phyloP scores from a whole-genome alignment of 37 sponge, comb jelly and placozoan species.

The Bolinopsis microptera region DNA sequence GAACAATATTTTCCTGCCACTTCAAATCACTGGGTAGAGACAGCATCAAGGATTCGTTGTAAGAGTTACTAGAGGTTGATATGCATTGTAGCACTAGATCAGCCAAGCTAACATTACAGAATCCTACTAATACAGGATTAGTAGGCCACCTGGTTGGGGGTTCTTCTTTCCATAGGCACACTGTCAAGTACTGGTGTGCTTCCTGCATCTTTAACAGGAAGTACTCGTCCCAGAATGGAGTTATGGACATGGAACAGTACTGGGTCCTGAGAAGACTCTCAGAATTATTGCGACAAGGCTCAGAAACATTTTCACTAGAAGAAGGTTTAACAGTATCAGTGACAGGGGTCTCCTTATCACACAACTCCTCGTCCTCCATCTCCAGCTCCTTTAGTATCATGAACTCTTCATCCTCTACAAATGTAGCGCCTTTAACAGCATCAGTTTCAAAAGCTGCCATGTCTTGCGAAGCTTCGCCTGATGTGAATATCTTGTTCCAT shows the following conservation, averaged over 20 bases:
- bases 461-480: conserved; percentile 49
- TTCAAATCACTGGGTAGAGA: conserved; percentile 25
- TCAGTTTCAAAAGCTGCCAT: background rate
- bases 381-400: background rate
- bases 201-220: background rate
- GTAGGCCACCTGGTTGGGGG: background rate
- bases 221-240: conserved; percentile 36
- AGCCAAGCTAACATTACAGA: background rate
- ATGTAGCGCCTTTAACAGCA: background rate
- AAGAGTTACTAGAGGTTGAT: background rate
- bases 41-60: background rate
- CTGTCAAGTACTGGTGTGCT: background rate
- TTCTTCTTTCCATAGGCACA: conserved; percentile 26
- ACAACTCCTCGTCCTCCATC: background rate
- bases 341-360: background rate
- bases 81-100: conserved; percentile 26
- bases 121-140: conserved; percentile 24
- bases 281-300: background rate
- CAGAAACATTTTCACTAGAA: background rate
- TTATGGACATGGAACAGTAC: background rate
- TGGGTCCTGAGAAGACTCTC: background rate
- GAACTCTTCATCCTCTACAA: conserved; percentile 57
- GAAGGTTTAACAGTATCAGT: background rate
- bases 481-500: conserved; percentile 34
- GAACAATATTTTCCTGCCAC: conserved; percentile 38